phyloP scores from a whole-genome alignment of 2,113 vertebrate genomes.

The Stomatorhinus ivindoensis region DNA sequence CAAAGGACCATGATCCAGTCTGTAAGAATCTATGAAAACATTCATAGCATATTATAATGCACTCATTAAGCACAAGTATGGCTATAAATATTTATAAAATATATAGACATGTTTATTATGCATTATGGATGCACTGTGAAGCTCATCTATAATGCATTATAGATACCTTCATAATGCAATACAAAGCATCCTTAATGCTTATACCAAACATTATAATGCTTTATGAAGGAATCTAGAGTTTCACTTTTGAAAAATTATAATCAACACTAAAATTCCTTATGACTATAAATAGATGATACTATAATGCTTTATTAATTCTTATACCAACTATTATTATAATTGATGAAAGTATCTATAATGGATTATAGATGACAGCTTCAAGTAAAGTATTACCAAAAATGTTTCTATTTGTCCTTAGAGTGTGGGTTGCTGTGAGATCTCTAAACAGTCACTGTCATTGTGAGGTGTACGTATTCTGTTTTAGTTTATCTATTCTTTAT shows the following conservation, averaged over 20 bases:
- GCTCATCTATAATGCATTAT: background rate
- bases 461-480: background rate
- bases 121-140: background rate
- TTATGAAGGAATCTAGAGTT: background rate
- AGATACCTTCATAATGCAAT: background rate
- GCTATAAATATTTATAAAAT: background rate
- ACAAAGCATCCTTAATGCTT: background rate
- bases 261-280: background rate
- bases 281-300: background rate
- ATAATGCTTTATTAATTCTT: background rate
- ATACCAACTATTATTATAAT: background rate
- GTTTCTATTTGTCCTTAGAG: background rate
- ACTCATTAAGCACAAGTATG: background rate
- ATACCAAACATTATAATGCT: background rate
- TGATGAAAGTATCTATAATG: background rate
- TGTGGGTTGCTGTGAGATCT: background rate
- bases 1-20: background rate
- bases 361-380: background rate
- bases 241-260: background rate
- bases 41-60: background rate
- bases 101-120: background rate
- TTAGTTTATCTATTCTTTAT: background rate
- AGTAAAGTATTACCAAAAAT: background rate
- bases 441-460: background rate
- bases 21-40: background rate